These are phyloP conservation scores for Glandiceps talaboti DNA, from an alignment of 53 echinoderm and acorn worm genomes.

Conservation along the genomic window DNA sequence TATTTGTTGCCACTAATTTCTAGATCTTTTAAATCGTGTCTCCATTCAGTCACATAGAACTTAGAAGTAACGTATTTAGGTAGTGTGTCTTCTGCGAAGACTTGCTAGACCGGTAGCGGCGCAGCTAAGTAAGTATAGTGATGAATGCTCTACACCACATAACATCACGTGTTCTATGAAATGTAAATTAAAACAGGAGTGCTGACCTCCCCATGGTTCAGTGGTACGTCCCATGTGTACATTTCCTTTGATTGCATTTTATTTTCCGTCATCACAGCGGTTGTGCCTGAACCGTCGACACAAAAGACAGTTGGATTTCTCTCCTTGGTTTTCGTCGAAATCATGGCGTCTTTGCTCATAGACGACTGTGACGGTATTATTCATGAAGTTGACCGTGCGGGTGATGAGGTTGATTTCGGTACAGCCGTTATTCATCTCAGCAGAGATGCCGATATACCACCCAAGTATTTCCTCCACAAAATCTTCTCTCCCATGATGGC, in stretches of 20 bases:
- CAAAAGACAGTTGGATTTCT: neutral
- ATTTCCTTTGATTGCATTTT: neutral
- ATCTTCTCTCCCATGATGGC: conserved; percentile 66
- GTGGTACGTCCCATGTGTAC: neutral
- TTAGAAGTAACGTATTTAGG: too few relatives aligned
- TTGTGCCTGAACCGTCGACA: neutral
- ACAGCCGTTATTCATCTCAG: conserved; percentile 54
- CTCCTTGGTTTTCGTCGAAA: too few relatives aligned
- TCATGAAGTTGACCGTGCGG: conserved; percentile 29
- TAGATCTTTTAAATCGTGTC: too few relatives aligned
- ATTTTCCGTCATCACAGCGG: neutral
- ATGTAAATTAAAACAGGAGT: neutral
- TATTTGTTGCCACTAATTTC: too few relatives aligned
- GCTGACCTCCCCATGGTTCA: neutral
- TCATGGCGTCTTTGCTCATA: neutral
- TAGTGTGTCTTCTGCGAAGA: too few relatives aligned
- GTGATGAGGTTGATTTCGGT: conserved; percentile 55
- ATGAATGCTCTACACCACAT: too few relatives aligned
- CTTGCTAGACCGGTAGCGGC: too few relatives aligned
- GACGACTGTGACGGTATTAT: conserved; percentile 64
- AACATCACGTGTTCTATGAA: neutral
- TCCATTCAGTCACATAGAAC: too few relatives aligned
- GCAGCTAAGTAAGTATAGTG: too few relatives aligned
- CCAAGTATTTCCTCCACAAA: conserved; percentile 48
- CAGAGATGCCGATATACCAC: conserved; percentile 55